Evolutionary conservation across 64 coral and sea anemone species (phyloP).

Genomic region (Montipora cactus): DNA sequence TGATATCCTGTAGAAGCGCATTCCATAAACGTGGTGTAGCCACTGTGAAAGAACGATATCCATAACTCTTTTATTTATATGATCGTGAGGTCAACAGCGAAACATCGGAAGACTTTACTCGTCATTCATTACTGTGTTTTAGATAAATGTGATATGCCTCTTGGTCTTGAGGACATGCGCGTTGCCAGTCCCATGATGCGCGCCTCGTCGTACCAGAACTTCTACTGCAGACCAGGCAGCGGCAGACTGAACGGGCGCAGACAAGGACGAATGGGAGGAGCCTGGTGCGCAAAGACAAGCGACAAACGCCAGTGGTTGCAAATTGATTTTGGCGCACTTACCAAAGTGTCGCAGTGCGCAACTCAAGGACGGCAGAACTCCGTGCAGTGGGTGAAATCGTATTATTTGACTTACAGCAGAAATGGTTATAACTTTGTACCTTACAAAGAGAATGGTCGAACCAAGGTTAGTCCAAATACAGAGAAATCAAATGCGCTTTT

Average conservation of each 20-base stretch:
- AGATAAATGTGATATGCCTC: conserved; percentile 71
- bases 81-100: too few species aligned
- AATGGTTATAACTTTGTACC: conserved; percentile 29
- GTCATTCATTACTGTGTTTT: not conserved
- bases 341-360: conserved; percentile 56
- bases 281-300: conserved; percentile 77
- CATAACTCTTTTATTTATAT: too few species aligned
- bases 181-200: conserved; percentile 43
- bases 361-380: conserved; percentile 82
- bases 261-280: conserved; percentile 62
- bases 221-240: conserved; percentile 44
- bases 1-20: too few species aligned
- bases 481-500: too few species aligned
- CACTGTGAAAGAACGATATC: too few species aligned
- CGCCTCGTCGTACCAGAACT: conserved; percentile 65
- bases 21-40: too few species aligned
- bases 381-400: conserved; percentile 73
- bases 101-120: too few species aligned
- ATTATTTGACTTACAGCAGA: conserved; percentile 61
- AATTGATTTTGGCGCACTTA: conserved; percentile 71
- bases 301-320: conserved; percentile 72
- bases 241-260: conserved; percentile 58
- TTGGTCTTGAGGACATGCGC: conserved; percentile 47
- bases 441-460: conserved; percentile 43
- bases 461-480: conserved; percentile 42